Base-by-base conservation (phyloP, 2,888 invertebrate genomes). In the Heliconius aoede region DNA sequence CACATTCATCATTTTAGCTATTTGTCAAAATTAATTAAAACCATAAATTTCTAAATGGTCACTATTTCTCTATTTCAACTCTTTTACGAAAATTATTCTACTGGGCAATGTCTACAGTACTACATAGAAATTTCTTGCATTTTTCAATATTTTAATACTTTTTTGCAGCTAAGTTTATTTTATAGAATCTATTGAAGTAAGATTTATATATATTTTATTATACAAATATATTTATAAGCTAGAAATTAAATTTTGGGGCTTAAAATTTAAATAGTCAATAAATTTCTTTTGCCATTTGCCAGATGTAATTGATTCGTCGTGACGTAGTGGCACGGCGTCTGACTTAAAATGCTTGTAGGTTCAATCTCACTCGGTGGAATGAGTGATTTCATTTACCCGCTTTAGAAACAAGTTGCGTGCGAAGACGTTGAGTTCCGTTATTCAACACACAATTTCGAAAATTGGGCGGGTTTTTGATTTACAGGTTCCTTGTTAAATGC, bases 81-180 rank as follows among this genome's bases (percentile, higher is more conserved):
- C 1, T 32, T 36, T 58, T 60, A 58, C n/a, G 32, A 36, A 72
- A 72, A 60, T 40, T 32, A 60, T 60, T 72, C 72, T 60, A 72
- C 21, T 36, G 60, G 72, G 26, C 36, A 60, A 60, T 18, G n/a
- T 40, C 71, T 72, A 72, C 32, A 58, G 21, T 21, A 72, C 36
- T 40, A 24, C 24, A 28, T 67, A 46, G 40, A 26, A 5, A 24
- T 46, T 28, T n/a, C 21, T 51, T 30, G 30, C 28, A n/a, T 30
- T 67, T 18, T 46, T 24, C 30, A 55, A 55, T 55, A 24, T 32
- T 55, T 13, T 30, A 24, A 55, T 55, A 55, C 4, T 55, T 9
- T 51, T 55, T 65, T 40, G 13, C 30, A 32, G 24, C 15, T 55
- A 69, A 30, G 7, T 69, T 69, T 30, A 55, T 51, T 69, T 51